Evolutionary conservation across 2,797 vertebrate genomes (phyloP), one percentile per base, ranked within the genome.

Genomic region (Brachyrhaphis roseni): DNA sequence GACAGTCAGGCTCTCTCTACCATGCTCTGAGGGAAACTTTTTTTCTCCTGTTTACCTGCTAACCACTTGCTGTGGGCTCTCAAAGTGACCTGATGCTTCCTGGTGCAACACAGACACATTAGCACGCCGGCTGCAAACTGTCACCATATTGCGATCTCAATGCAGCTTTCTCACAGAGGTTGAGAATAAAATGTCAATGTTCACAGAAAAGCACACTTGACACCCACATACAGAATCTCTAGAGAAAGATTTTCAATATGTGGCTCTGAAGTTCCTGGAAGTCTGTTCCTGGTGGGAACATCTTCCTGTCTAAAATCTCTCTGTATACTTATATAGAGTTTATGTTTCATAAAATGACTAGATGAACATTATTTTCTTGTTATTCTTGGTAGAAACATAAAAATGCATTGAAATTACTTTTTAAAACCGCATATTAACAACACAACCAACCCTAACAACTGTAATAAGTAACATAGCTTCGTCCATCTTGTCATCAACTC

Each of bases 31-130:
- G 88, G 88, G 86, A 90, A 91, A 77, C 23, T 16, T 57, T 78
- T 78, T 70, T 82, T 84, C 82, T 76, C 80, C 68, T 82, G 82
- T 90, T 89, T 83, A 79, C 81, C 81, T 80, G 86, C 71, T 45
- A 84, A n/a, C 51, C n/a, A 70, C 13, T 83, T 77, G 70, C 76
- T 84, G 84, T 80, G 64, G 72, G 81, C 72, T 78, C 47, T 78
- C 36, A 2, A 73, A 62, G 39, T 74, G 83, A 83, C 83, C 81
- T 78, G 36, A 43, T 8, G 70, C 66, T 59, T 74, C 80, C 57
- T 26, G 11, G 26, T 55, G n/a, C 43, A 70, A 55, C 68, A 73
- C 47, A 59, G 10, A 36, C 64, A 66, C 70, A 81, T 59, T 34
- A 36, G 36, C 47, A 28, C 39, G 16, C 41, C 26, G 64, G 70